phyloP scores from a whole-genome alignment of 2,797 vertebrate genomes.

The Thripadectes ignobilis region DNA sequence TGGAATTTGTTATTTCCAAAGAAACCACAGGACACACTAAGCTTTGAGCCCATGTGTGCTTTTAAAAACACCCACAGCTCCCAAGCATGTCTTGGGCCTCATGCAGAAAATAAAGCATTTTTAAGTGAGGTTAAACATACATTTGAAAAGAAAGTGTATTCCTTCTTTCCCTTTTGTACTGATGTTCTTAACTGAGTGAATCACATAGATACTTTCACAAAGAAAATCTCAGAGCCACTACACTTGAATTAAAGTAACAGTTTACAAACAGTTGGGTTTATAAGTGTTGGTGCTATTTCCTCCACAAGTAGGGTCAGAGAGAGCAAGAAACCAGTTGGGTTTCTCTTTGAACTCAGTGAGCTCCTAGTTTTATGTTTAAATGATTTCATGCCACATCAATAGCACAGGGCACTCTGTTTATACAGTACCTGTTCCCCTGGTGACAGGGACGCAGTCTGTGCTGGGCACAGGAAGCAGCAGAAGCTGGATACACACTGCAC shows the following conservation, averaged over 20 bases:
- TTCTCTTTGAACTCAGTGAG: neutral
- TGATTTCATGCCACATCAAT: neutral
- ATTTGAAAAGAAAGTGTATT: neutral
- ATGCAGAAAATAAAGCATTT: neutral
- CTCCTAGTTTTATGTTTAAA: neutral
- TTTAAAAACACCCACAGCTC: neutral
- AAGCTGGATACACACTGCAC: no score
- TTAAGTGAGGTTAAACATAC: neutral
- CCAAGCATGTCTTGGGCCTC: neutral
- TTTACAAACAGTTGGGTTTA: neutral
- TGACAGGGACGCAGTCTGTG: neutral
- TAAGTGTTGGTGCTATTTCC: neutral
- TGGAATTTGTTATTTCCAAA: neutral
- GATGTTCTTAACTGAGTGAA: neutral
- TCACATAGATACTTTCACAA: neutral
- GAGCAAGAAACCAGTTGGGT: neutral
- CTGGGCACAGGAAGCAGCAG: neutral
- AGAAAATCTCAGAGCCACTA: neutral
- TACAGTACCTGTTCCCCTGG: neutral
- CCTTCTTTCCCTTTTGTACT: neutral
- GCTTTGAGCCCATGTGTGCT: neutral
- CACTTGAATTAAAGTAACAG: neutral
- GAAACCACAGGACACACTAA: neutral
- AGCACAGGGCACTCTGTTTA: neutral
- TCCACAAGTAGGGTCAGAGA: neutral